phyloP scores from a whole-genome alignment of 2,113 vertebrate species.

The Cavia aperea region DNA sequence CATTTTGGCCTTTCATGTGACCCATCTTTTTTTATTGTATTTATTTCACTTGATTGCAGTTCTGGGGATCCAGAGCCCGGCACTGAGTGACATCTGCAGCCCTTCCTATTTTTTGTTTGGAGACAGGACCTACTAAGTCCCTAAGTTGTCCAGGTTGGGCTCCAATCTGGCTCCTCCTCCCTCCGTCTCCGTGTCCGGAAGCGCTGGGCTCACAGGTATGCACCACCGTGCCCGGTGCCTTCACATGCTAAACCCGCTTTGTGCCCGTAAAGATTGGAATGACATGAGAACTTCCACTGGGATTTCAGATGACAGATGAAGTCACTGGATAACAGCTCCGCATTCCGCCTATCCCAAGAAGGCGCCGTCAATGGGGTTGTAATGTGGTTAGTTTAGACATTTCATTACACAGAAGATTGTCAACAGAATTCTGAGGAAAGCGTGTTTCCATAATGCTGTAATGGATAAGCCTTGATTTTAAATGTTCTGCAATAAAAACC shows the following conservation, averaged over 20 bases:
- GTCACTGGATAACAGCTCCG: background rate
- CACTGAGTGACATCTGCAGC: background rate
- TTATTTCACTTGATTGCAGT: background rate
- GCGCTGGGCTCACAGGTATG: background rate
- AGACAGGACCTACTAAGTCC: background rate
- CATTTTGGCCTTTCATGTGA: rapidly evolving
- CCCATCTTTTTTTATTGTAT: background rate
- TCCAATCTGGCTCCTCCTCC: background rate
- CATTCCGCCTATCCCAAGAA: background rate
- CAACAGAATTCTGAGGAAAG: background rate
- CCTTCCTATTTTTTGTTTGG: background rate
- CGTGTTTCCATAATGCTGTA: background rate
- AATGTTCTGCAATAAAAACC: background rate
- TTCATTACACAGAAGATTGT: background rate
- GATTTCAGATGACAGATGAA: background rate
- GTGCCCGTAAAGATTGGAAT: background rate
- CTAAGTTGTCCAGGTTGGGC: background rate
- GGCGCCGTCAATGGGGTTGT: background rate
- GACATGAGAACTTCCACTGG: background rate
- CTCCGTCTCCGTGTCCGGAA: background rate
- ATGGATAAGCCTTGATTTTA: background rate
- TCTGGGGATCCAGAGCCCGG: background rate
- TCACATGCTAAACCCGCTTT: too few relatives aligned
- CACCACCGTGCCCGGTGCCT: background rate
- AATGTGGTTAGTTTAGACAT: slow-evolving; percentile 9